Conservation (phyloP, 2,888 invertebrate species). For the Sinodicranocentrus sp. region DNA sequence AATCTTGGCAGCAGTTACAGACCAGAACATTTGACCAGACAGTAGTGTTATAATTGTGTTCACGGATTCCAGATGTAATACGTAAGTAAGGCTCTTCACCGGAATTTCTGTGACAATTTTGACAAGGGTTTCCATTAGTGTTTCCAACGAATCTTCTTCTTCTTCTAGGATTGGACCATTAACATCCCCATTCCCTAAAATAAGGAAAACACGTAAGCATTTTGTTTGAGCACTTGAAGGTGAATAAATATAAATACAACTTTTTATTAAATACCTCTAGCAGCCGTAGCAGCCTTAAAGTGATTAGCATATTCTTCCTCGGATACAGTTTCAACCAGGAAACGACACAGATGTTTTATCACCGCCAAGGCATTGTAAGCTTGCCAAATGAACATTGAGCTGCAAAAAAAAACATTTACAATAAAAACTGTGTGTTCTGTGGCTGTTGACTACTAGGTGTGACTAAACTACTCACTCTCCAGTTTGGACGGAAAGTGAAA, state of each 20-base stretch:
- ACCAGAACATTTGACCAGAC: conserved; percentile 91
- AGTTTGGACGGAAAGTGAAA: conserved; percentile 90
- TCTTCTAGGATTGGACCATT: conserved; percentile 13
- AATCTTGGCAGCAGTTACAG: conserved; percentile 85
- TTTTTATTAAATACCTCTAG: no score
- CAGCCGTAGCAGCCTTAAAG: conserved; percentile 84
- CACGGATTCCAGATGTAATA: conserved; percentile 91
- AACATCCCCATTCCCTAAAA: conserved; percentile 45
- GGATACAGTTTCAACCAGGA: conserved; percentile 92
- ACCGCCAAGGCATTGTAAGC: conserved; percentile 95
- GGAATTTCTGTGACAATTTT: conserved; percentile 91
- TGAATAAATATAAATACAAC: no score
- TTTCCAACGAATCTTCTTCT: conserved; percentile 81
- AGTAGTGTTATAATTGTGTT: conserved; percentile 92
- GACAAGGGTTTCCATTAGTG: conserved; percentile 87
- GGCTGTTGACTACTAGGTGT: neutral
- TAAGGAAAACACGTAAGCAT: no score
- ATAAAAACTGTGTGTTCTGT: neutral
- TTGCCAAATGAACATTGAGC: conserved; percentile 92
- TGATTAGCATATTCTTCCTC: conserved; percentile 93
- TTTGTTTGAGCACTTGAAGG: no score
- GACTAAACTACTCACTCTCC: conserved; percentile 85
- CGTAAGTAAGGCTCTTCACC: conserved; percentile 87
- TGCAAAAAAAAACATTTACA: conserved; percentile 78
- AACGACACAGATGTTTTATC: conserved; percentile 88